Percentiles rank a stretch among this genome's conserved stretches.
These are phyloP conservation scores for Parthenolecanium corni DNA, from an alignment of 2,888 invertebrate genomes.

Conservation along the genomic window DNA sequence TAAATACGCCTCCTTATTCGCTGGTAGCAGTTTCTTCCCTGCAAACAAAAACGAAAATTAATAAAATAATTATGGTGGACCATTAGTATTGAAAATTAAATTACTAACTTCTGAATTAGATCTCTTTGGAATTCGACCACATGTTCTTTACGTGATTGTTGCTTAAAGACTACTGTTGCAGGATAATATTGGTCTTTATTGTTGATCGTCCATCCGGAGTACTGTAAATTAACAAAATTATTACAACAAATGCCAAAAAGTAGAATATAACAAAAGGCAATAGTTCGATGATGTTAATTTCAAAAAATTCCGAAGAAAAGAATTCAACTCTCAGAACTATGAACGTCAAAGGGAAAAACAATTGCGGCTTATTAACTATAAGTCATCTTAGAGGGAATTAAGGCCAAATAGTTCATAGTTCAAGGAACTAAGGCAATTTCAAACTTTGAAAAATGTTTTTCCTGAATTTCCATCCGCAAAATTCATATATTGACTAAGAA, in stretches of 20 bases:
- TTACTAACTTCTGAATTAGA: slow-evolving; percentile 34
- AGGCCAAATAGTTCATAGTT: no score
- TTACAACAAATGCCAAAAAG: background rate
- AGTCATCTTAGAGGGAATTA: no score
- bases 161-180: slow-evolving; percentile 44
- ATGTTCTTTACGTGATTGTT: slow-evolving; percentile 42
- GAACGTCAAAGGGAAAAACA: background rate
- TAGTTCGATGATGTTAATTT: background rate
- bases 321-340: background rate
- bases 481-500: no score
- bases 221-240: slow-evolving; percentile 40
- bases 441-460: no score
- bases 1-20: no score
- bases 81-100: background rate
- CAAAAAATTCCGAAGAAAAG: background rate
- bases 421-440: no score
- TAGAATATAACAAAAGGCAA: no score
- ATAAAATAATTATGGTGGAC: no score
- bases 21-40: no score
- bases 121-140: slow-evolving; percentile 43
- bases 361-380: background rate
- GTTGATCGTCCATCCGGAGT: slow-evolving; percentile 50
- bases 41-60: no score
- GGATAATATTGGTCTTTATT: slow-evolving; percentile 50
- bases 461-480: no score